phyloP scores from a whole-genome alignment of 2,113 vertebrate species.

The Phycodurus eques region DNA sequence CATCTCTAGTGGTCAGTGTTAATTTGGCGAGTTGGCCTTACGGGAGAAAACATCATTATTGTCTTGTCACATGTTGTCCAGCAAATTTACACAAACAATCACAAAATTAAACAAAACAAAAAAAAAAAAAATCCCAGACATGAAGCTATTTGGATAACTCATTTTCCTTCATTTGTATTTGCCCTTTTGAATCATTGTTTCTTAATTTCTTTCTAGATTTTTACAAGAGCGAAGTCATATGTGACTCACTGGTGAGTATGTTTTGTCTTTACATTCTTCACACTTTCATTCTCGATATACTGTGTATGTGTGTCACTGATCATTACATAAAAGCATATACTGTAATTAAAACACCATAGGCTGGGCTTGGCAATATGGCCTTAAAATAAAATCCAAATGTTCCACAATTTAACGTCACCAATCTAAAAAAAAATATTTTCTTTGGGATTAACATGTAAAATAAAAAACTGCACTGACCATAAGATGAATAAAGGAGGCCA shows the following conservation, averaged over 20 bases:
- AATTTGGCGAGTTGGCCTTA: not conserved
- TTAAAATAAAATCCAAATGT: no score
- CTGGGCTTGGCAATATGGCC: no score
- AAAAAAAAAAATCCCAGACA: no score
- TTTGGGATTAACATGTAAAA: no score
- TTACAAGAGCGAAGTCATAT: conserved; percentile 96
- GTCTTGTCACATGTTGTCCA: not conserved
- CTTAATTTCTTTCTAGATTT: conserved; percentile 78
- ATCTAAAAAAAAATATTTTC: no score
- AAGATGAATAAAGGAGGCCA: no score
- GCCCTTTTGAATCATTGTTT: conserved; percentile 8
- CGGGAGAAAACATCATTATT: not conserved
- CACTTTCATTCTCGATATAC: not conserved
- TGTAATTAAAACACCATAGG: no score
- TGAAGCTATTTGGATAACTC: not conserved
- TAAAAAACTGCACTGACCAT: no score
- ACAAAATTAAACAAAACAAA: not conserved
- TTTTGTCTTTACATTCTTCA: conserved; percentile 1
- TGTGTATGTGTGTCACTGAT: not conserved
- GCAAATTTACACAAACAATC: not conserved
- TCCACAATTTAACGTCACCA: no score
- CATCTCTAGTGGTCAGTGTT: conserved; percentile 77
- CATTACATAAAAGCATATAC: not conserved
- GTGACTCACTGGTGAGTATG: conserved; percentile 96
- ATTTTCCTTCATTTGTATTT: not conserved